Evolutionary conservation across 2,888 invertebrate genomes (phyloP), one percentile per base, ranked within the genome.

Genomic region (Barypeithes pellucidus): DNA sequence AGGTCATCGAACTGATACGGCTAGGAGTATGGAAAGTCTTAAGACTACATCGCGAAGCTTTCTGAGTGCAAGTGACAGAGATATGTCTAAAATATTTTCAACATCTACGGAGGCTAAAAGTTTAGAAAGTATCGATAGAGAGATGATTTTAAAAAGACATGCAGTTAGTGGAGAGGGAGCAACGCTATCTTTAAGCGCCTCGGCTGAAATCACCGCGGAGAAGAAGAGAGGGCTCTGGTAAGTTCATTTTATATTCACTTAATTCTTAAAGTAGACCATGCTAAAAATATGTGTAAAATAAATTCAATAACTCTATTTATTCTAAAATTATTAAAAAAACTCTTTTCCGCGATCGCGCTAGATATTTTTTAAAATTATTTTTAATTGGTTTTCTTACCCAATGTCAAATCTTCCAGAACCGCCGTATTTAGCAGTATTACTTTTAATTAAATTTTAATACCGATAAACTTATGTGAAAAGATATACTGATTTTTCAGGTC

Each of bases 21-120:
- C 91, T 60, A 88, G 91, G 72, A 92, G 92, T 22, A 93, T 93
- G 92, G 93, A 93, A 82, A 91, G 91, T 80, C 88, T 92, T 79
- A 88, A 92, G 81, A 89, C 89, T 63, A 87, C 88, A 69, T 89
- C 81, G 84, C 89, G 76, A 88, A 75, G 68, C 29, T 90, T 91
- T 76, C 87, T 91, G 73, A 91, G 92, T 65, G 89, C 91, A 0
- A 92, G 92, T 78, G 91, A 91, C 79, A 87, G 90, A 61, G 92
- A 93, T 82, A 89, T 92, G 75, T 87, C 92, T 57, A 82, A 86
- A 50, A 84, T 88, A 41, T 85, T 86, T 33, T 80, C 86, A 20
- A 84, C 84, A 68, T 83, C 85, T 39, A 83, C 85, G 7, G 92
- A 92, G 83, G 92, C 92, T 81, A 88, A 89, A 70, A 91, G 91